Conservation (phyloP, 2,113 vertebrate genomes). For the Smithornis capensis region DNA sequence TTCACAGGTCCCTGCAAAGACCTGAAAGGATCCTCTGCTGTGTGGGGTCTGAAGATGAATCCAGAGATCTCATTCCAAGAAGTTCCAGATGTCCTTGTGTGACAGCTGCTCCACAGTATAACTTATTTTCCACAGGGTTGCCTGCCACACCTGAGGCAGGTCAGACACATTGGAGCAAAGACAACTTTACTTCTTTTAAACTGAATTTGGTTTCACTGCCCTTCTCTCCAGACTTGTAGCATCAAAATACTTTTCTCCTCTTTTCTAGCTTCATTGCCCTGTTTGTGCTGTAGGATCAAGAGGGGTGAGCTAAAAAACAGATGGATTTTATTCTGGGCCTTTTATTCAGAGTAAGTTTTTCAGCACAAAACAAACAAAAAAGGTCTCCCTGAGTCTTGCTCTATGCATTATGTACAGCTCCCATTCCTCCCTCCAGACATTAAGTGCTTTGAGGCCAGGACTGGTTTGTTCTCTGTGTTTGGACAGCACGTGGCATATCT, state of each 20-base stretch:
- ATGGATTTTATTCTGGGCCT: not conserved
- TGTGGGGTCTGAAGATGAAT: not conserved
- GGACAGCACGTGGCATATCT: not conserved
- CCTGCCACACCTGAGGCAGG: not conserved
- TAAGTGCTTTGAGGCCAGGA: not conserved
- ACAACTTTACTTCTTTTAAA: not conserved
- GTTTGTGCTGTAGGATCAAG: not conserved
- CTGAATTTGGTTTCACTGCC: not conserved
- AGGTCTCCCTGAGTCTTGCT: not conserved
- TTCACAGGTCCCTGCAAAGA: not conserved
- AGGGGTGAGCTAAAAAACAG: not conserved
- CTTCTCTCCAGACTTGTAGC: not conserved
- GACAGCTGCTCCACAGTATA: not conserved
- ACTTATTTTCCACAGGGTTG: not conserved
- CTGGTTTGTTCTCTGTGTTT: not conserved
- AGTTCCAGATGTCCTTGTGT: not conserved
- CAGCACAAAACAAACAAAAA: not conserved
- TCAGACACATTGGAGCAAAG: not conserved
- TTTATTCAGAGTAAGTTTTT: not conserved
- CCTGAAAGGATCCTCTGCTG: not conserved
- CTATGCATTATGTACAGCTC: not conserved
- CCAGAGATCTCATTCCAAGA: not conserved
- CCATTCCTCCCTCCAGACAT: not conserved
- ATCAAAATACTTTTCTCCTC: not conserved
- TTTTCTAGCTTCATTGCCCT: not conserved